These are phyloP conservation scores for Onchidella celtica DNA, from an alignment of 2,888 invertebrate genomes.

Conservation along the genomic window DNA sequence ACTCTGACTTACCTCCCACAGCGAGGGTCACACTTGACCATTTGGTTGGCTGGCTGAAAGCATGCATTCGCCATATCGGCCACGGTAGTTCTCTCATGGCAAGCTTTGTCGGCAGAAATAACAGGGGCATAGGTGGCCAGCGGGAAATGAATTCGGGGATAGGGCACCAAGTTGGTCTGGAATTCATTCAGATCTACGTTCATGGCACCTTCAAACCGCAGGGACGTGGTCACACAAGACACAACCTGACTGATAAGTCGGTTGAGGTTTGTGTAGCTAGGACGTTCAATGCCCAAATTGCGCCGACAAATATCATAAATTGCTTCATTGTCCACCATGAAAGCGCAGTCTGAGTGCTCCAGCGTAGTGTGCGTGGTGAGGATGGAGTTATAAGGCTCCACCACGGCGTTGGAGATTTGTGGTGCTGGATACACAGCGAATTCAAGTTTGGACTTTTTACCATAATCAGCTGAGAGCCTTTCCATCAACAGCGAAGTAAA, in stretches of 20 bases:
- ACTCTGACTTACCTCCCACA: conserved; percentile 44
- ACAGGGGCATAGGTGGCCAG: conserved; percentile 54
- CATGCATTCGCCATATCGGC: conserved; percentile 52
- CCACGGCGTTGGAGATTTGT: conserved; percentile 51
- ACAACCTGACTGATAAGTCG: conserved; percentile 54
- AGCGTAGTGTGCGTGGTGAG: conserved; percentile 45
- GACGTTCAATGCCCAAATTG: conserved; percentile 47
- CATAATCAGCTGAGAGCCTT: conserved; percentile 53
- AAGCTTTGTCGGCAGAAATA: conserved; percentile 55
- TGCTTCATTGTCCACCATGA: conserved; percentile 47
- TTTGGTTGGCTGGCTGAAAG: conserved; percentile 53
- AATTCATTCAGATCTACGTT: conserved; percentile 55
- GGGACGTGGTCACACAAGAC: conserved; percentile 54
- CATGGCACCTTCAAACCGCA: conserved; percentile 55
- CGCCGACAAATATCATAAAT: conserved; percentile 46
- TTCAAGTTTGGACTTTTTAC: conserved; percentile 52
- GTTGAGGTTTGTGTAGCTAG: conserved; percentile 49
- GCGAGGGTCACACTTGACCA: conserved; percentile 52
- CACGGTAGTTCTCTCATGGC: conserved; percentile 54
- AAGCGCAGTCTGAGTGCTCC: conserved; percentile 47
- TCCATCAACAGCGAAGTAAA: conserved; percentile 56
- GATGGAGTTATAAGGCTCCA: conserved; percentile 51
- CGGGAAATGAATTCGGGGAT: conserved; percentile 54
- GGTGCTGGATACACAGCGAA: conserved; percentile 53
- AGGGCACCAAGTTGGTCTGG: conserved; percentile 56